Conservation (phyloP, 2,113 vertebrate genomes). For the Hiodon tergisus region DNA sequence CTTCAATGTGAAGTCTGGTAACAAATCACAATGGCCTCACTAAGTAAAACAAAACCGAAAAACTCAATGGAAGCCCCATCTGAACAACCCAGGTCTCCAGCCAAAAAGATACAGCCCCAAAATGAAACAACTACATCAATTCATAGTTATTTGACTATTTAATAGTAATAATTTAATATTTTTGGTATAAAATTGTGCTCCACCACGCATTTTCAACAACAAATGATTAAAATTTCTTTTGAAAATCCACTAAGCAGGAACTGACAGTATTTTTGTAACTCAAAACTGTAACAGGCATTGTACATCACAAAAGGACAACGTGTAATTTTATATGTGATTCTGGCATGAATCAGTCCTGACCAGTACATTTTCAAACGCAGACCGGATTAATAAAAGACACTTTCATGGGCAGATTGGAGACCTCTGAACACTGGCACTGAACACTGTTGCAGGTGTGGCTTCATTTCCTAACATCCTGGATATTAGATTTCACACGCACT, state of each 20-base stretch:
- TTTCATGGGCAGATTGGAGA: too few relatives aligned
- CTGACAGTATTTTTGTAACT: not conserved
- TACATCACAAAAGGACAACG: too few relatives aligned
- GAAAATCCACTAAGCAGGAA: not conserved
- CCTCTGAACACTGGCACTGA: too few relatives aligned
- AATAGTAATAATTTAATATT: conserved; percentile 7
- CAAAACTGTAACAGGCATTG: too few relatives aligned
- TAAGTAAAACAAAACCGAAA: conserved; percentile 2
- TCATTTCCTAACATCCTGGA: too few relatives aligned
- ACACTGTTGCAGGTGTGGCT: too few relatives aligned
- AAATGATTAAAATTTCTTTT: not conserved
- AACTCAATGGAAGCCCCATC: conserved; percentile 9
- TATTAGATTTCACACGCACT: too few relatives aligned
- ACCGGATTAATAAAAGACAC: too few relatives aligned
- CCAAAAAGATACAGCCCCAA: conserved; percentile 4
- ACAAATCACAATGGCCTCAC: conserved; percentile 6
- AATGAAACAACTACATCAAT: conserved; percentile 7
- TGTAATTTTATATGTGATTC: too few relatives aligned
- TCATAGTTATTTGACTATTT: conserved; percentile 9
- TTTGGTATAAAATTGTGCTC: conserved; percentile 26
- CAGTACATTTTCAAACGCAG: too few relatives aligned
- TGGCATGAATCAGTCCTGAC: too few relatives aligned
- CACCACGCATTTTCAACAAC: not conserved
- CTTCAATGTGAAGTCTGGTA: conserved; percentile 32
- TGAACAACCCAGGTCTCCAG: conserved; percentile 14